phyloP scores from a whole-genome alignment of 1,140 invertebrate species.

The Drosophila melanica region DNA sequence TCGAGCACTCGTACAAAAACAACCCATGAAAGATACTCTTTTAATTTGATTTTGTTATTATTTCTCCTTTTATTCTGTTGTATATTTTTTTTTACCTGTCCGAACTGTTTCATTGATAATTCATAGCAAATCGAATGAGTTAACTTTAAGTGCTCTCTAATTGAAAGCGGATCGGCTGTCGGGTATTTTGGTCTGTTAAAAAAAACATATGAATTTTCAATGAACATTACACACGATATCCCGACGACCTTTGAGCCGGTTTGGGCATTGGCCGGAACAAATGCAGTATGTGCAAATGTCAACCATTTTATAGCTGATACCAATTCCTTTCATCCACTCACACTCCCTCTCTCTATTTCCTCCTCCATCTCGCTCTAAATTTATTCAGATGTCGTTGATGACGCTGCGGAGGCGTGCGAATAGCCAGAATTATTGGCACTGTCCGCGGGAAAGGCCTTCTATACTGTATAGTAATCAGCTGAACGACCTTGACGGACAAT shows the following conservation, averaged over 20 bases:
- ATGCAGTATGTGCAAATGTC: conserved; percentile 12
- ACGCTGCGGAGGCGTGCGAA: conserved; percentile 8
- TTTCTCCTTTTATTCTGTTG: too few species aligned
- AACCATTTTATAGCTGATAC: not conserved
- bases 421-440: conserved; percentile 7
- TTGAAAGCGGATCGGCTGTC: conserved; percentile 10
- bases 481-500: conserved; percentile 37
- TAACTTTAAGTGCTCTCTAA: conserved; percentile 18
- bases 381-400: conserved; percentile 11
- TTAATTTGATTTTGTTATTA: too few species aligned
- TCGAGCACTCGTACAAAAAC: too few species aligned
- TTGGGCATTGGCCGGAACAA: conserved; percentile 9
- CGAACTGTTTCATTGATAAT: conserved; percentile 4
- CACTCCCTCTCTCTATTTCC: not conserved
- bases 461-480: not conserved
- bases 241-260: conserved; percentile 21
- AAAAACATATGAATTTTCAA: conserved; percentile 26
- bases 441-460: not conserved
- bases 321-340: not conserved
- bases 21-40: too few species aligned
- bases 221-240: not conserved
- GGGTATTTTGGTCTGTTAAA: not conserved
- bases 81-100: not conserved
- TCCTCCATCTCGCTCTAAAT: not conserved
- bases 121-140: conserved; percentile 3